Evolutionary conservation across 1,140 invertebrate genomes (phyloP), one percentile per base, ranked within the genome.

Genomic region (Tribolium castaneum): DNA sequence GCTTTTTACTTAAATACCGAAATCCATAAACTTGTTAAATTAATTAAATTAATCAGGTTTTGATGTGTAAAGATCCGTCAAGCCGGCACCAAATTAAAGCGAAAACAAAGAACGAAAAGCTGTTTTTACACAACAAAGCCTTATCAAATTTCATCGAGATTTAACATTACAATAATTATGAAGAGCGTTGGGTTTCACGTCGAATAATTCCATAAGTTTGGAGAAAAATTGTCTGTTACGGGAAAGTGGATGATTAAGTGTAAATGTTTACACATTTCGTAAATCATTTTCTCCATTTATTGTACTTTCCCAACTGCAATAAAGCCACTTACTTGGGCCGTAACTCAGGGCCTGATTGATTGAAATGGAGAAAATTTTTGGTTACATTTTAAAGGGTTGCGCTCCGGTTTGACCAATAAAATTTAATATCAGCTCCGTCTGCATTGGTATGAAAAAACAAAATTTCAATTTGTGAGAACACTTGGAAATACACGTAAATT

Each of bases 401-500:
- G 1, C 3, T 25, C 22, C 1, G 22, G 1, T 30, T 30, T 30
- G 25, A 3, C 25, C 25, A 66, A 66, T 66, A 66, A 66, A 66
- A 66, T 66, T 66, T 66, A 66, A 66, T 66, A 66, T 66, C 30
- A 5, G 34, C 34, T 35, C 59, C 59, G 59, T 66, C 59, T 66
- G 30, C 30, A 35, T 7, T 1, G 16, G 59, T 39, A 66, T 66
- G 30, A 66, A 66, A 66, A 66, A 66, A 66, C 59, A 66, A 66
- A 66, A 66, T 66, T 66, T 66, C 59, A 66, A 66, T 66, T 66
- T 66, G 59, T 35, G 59, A 66, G 12, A 35, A 73, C 45, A 72
- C 49, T 54, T 73, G 22, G 14, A 73, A 73, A 73, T 73, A 73
- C 52, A 73, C 49, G 59, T 73, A 73, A 73, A 73, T 73, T 54